Conservation (phyloP, 2,888 invertebrate species). For the Amphimallon solstitiale region DNA sequence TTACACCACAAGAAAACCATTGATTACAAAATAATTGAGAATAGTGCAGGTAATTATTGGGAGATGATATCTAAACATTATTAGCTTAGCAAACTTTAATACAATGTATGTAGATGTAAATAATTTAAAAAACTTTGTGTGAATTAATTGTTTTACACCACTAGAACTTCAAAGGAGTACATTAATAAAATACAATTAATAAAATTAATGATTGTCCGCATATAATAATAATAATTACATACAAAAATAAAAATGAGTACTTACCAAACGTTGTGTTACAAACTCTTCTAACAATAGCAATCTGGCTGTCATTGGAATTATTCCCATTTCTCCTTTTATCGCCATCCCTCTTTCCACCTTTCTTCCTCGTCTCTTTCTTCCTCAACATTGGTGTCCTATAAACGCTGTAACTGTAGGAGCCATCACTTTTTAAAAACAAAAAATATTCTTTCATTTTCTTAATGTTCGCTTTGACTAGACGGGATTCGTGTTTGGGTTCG, state of each 20-base stretch:
- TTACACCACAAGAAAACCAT: too few relatives aligned
- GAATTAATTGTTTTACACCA: too few relatives aligned
- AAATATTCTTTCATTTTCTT: constrained; percentile 69
- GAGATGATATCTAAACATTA: too few relatives aligned
- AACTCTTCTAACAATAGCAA: constrained; percentile 49
- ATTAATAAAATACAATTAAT: too few relatives aligned
- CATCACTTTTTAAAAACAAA: constrained; percentile 69
- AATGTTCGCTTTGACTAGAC: constrained; percentile 68
- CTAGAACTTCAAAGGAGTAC: too few relatives aligned
- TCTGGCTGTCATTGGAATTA: constrained; percentile 16
- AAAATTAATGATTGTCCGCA: too few relatives aligned
- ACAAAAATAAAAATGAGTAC: constrained; percentile 41
- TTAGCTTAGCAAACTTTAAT: too few relatives aligned
- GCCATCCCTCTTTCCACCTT: constrained; percentile 50
- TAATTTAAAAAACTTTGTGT: too few relatives aligned
- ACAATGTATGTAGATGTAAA: too few relatives aligned
- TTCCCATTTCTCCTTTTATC: constrained; percentile 44
- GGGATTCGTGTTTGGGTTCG: constrained; percentile 55
- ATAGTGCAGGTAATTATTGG: too few relatives aligned
- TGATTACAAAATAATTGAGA: too few relatives aligned
- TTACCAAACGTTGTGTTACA: constrained; percentile 57
- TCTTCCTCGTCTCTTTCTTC: constrained; percentile 52
- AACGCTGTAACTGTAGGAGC: constrained; percentile 69
- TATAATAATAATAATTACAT: too few relatives aligned
- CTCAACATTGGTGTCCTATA: constrained; percentile 66